Conservation (phyloP, 1,140 invertebrate species). For the Ostrea edulis region DNA sequence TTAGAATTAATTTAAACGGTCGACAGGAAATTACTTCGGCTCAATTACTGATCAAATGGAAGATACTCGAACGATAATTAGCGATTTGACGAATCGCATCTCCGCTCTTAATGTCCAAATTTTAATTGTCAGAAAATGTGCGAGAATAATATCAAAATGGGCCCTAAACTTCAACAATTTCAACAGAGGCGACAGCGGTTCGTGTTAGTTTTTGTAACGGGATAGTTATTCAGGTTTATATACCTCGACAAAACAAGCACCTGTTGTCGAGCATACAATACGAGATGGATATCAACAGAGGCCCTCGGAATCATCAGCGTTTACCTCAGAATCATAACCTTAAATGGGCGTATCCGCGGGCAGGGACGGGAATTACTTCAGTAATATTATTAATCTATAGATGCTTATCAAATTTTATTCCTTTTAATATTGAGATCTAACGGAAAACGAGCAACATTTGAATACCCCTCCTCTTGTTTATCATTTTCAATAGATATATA, state of each 20-base stretch:
- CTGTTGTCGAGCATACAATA: neutral
- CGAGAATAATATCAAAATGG: neutral
- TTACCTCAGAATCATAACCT: neutral
- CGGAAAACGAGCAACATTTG: constrained; percentile 1
- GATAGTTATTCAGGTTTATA: neutral
- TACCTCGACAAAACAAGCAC: neutral
- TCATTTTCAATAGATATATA: neutral
- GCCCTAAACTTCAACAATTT: neutral
- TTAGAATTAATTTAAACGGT: constrained; percentile 17
- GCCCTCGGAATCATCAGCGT: neutral
- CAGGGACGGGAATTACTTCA: neutral
- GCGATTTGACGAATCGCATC: constrained; percentile 4
- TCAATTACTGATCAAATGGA: constrained; percentile 17
- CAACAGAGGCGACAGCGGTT: neutral
- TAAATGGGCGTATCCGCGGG: neutral
- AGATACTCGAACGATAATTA: constrained; percentile 2
- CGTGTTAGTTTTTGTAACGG: constrained; percentile 13
- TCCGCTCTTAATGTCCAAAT: neutral
- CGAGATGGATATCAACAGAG: neutral
- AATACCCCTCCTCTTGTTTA: neutral
- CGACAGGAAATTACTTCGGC: constrained; percentile 11
- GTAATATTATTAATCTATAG: neutral
- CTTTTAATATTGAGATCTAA: neutral
- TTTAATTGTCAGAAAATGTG: neutral
- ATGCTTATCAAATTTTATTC: constrained; percentile 29